Evolutionary conservation across 2,113 vertebrate species (phyloP).

Genomic region (Abramis brama): DNA sequence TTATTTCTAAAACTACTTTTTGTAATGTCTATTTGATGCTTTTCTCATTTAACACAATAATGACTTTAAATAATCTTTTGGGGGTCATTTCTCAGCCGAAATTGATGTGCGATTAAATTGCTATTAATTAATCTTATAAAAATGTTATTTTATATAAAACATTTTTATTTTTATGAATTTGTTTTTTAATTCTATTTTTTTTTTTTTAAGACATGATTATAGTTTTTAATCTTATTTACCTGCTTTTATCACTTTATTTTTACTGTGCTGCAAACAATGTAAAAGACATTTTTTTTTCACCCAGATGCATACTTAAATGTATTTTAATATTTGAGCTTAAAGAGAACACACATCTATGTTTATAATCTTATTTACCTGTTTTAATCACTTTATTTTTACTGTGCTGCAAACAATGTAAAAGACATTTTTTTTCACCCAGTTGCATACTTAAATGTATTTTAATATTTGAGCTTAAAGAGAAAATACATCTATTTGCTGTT

Average conservation of each 20-base stretch:
- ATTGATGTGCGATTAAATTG: too few species aligned
- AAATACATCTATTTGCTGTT: not conserved
- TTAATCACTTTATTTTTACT: not conserved
- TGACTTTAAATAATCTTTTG: too few species aligned
- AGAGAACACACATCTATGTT: not conserved
- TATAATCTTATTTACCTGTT: not conserved
- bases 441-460: not conserved
- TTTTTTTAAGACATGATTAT: not conserved
- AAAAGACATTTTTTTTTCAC: not conserved
- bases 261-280: not conserved
- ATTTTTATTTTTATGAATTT: too few species aligned
- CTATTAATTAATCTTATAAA: not conserved
- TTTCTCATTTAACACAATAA: too few species aligned
- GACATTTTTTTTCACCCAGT: too few species aligned
- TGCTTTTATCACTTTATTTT: not conserved
- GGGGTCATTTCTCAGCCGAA: too few species aligned
- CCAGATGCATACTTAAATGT: not conserved
- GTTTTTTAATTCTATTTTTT: too few species aligned
- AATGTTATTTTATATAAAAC: too few species aligned
- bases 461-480: not conserved
- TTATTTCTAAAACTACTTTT: too few species aligned
- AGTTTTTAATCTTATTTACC: not conserved
- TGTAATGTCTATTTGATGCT: too few species aligned
- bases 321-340: not conserved
- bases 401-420: not conserved